Conservation (phyloP, 2,888 invertebrate genomes). For the Urechis unicinctus region DNA sequence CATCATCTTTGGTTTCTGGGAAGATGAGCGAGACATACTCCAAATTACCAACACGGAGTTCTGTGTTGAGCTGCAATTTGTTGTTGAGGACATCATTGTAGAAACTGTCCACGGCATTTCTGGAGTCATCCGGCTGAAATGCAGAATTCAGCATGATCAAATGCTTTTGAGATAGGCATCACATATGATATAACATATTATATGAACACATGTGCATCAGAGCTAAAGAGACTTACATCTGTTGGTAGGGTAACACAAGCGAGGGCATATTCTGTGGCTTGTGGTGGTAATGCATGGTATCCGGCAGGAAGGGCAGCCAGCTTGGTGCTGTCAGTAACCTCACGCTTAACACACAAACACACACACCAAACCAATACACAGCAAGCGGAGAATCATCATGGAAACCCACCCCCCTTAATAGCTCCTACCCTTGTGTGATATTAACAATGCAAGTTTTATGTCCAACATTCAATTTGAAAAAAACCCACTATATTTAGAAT, state of each 20-base stretch:
- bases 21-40: constrained; percentile 36
- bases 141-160: neutral
- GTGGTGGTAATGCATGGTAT: constrained; percentile 63
- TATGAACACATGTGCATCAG: neutral
- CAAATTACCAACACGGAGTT: constrained; percentile 60
- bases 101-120: constrained; percentile 67
- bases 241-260: constrained; percentile 77
- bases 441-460: too few species aligned
- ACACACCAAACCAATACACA: too few species aligned
- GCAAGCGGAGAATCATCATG: too few species aligned
- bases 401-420: too few species aligned
- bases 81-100: constrained; percentile 64
- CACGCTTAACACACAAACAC: constrained; percentile 55
- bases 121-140: constrained; percentile 56
- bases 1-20: constrained; percentile 57
- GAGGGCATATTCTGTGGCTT: constrained; percentile 77
- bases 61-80: constrained; percentile 75
- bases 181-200: neutral
- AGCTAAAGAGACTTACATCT: constrained; percentile 76
- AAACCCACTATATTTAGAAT: too few species aligned
- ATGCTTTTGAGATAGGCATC: neutral
- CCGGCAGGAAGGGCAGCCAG: constrained; percentile 78
- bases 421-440: too few species aligned
- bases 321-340: constrained; percentile 65
- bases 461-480: too few species aligned